Conservation (phyloP, 1,140 invertebrate genomes). For the Brachystomella parvula region DNA sequence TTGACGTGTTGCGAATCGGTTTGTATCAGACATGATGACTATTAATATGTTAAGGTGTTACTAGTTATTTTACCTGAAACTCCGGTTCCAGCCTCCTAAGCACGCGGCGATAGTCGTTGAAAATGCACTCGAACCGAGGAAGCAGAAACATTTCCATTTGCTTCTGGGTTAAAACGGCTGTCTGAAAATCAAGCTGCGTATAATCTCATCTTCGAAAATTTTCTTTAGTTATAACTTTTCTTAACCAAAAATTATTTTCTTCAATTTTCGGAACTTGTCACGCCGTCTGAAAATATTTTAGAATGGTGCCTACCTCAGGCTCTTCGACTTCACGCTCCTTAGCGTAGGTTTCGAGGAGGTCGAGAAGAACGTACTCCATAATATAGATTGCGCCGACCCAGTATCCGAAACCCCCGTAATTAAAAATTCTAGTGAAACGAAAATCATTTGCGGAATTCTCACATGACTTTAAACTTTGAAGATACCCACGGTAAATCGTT, state of each 20-base stretch:
- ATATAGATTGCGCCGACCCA: not conserved
- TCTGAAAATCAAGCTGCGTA: too few species aligned
- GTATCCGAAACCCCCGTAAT: conserved; percentile 25
- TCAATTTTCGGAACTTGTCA: too few species aligned
- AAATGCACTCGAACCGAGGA: not conserved
- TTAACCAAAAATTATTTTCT: too few species aligned
- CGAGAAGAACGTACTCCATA: not conserved
- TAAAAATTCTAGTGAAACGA: conserved; percentile 21
- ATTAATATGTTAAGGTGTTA: too few species aligned
- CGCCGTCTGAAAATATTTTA: too few species aligned
- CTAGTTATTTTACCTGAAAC: too few species aligned
- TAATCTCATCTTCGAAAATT: too few species aligned
- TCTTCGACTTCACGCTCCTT: not conserved
- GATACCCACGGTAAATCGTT: conserved; percentile 24
- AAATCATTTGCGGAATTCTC: not conserved
- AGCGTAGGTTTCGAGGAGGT: not conserved
- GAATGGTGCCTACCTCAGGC: too few species aligned
- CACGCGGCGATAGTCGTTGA: not conserved
- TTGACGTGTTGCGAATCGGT: too few species aligned
- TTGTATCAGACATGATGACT: too few species aligned
- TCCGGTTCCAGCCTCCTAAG: not conserved
- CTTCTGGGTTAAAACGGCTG: not conserved
- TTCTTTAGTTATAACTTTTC: too few species aligned
- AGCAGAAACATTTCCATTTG: not conserved
- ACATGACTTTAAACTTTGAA: not conserved